A percentile compares a stretch with the other conserved stretches of the same genome.
Evolutionary conservation across 2,888 invertebrate genomes (phyloP).

Genomic region (Rhaphigaster nebulosa): DNA sequence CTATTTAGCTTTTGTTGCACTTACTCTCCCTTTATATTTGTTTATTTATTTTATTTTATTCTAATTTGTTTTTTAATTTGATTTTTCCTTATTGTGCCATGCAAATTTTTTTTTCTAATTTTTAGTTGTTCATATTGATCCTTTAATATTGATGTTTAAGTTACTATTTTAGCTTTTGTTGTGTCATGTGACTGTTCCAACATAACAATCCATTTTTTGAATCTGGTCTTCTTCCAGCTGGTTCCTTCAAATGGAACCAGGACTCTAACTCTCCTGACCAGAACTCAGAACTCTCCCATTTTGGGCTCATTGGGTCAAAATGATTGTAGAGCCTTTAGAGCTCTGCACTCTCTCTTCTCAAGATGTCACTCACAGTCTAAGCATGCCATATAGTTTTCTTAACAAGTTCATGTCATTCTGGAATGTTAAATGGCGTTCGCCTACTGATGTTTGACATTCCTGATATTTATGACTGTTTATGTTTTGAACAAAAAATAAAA

Average conservation of each 20-base stretch:
- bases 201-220: background rate
- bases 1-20: constrained; percentile 60
- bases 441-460: too few relatives aligned
- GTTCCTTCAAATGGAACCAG: background rate
- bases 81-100: constrained; percentile 54
- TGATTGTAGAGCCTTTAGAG: too few relatives aligned
- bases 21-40: constrained; percentile 30
- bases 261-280: too few relatives aligned
- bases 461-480: too few relatives aligned
- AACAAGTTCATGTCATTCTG: too few relatives aligned
- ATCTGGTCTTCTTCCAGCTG: background rate
- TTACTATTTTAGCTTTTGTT: background rate
- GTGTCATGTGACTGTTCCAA: background rate
- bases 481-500: too few relatives aligned
- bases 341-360: background rate
- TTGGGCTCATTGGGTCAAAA: too few relatives aligned
- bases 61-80: constrained; percentile 11
- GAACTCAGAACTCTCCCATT: too few relatives aligned
- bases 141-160: background rate
- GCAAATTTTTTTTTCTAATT: background rate
- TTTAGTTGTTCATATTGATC: background rate
- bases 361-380: too few relatives aligned
- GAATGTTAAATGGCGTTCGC: too few relatives aligned
- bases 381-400: too few relatives aligned
- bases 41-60: constrained; percentile 39